Evolutionary conservation across 2,797 vertebrate genomes (phyloP).

Genomic region (Neostethus bicornis): DNA sequence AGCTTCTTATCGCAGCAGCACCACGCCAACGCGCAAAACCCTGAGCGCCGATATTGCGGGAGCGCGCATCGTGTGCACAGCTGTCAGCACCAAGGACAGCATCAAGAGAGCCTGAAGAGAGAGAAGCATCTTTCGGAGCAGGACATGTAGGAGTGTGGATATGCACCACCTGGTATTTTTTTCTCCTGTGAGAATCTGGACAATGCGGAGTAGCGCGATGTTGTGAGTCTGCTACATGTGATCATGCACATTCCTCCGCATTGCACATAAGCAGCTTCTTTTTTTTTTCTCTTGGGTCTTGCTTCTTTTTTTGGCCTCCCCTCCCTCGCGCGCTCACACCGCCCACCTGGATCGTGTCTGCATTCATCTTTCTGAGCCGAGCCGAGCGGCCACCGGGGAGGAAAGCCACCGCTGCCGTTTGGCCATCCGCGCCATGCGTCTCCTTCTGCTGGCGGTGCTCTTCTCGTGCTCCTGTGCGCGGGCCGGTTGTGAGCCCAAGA

Average conservation of each 20-base stretch:
- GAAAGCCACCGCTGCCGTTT: constrained; percentile 60
- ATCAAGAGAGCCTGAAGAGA: constrained; percentile 63
- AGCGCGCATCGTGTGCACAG: constrained; percentile 77
- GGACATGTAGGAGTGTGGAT: constrained; percentile 13
- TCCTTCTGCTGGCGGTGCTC: constrained; percentile 87
- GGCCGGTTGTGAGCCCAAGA: constrained; percentile 92
- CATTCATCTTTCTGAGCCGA: constrained; percentile 50
- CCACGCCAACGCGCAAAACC: constrained; percentile 67
- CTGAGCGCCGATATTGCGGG: constrained; percentile 52
- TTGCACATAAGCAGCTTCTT: constrained; percentile 63
- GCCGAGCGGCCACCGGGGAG: constrained; percentile 66
- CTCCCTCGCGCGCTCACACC: constrained; percentile 34
- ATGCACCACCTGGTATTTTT: constrained; percentile 16
- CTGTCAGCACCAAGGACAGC: constrained; percentile 86
- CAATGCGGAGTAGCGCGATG: constrained; percentile 46
- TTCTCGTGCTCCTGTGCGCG: constrained; percentile 89
- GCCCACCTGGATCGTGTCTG: constrained; percentile 59
- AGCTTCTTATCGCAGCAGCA: constrained; percentile 32
- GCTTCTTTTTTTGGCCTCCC: constrained; percentile 11
- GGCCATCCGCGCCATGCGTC: constrained; percentile 81
- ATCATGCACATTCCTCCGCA: constrained; percentile 77
- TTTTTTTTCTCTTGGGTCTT: not conserved
- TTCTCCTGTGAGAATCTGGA: constrained; percentile 26
- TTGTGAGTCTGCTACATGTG: constrained; percentile 37
- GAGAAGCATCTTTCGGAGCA: constrained; percentile 42